A percentile compares a stretch with the other conserved stretches of the same genome.
Conservation (phyloP, 35 echinoderm and acorn worm genomes). For the Ophiothrix spiculata region DNA sequence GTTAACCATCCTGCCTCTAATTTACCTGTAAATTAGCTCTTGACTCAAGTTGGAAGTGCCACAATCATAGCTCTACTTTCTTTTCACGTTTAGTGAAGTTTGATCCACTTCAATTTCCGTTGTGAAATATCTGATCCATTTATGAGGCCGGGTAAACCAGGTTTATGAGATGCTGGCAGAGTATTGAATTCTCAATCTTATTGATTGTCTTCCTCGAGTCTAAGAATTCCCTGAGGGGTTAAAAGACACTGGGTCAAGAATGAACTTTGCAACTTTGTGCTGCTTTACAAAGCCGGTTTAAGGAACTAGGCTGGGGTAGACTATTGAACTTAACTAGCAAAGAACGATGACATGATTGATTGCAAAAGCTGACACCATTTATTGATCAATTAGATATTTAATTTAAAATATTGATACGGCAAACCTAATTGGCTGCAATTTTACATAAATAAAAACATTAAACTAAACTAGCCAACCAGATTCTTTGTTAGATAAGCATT, state of each 20-base stretch:
- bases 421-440: no score
- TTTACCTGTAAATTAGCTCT: constrained; percentile 3
- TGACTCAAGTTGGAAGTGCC: neutral
- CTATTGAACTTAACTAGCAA: no score
- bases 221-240: neutral
- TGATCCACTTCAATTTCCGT: constrained; percentile 12
- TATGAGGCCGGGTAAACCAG: neutral
- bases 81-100: neutral
- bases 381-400: no score
- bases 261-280: neutral
- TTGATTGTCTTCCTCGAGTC: neutral
- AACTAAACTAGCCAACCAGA: no score
- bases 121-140: neutral
- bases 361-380: no score
- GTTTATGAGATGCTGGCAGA: constrained; percentile 1
- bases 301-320: no score
- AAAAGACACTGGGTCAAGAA: neutral
- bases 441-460: no score
- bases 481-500: no score
- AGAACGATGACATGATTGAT: no score
- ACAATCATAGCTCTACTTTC: neutral
- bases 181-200: constrained; percentile 1
- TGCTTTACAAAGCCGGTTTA: no score
- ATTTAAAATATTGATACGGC: no score
- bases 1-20: constrained; percentile 2